Evolutionary conservation across 2,797 vertebrate species (phyloP).

Genomic region (Masticophis lateralis): DNA sequence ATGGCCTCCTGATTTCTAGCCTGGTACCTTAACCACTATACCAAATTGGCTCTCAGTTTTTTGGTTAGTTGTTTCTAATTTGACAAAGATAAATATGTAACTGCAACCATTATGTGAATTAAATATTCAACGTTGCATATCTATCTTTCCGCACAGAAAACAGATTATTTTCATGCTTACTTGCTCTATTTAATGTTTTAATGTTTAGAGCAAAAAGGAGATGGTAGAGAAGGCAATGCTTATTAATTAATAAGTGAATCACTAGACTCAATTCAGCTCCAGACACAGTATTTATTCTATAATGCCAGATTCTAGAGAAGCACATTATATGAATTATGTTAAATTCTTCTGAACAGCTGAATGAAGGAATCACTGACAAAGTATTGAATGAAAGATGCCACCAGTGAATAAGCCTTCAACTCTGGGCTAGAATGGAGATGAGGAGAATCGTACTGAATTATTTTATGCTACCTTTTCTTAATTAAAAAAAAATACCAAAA

Average conservation of each 20-base stretch:
- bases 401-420: not conserved
- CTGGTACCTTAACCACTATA: not conserved
- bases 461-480: not conserved
- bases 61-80: not conserved
- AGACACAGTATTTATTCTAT: not conserved
- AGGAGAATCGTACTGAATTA: not conserved
- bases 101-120: not conserved
- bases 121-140: not conserved
- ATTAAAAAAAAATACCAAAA: not conserved
- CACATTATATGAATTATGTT: not conserved
- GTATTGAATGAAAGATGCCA: not conserved
- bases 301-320: not conserved
- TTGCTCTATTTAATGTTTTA: not conserved
- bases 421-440: not conserved
- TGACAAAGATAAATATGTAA: conserved; percentile 6
- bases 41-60: not conserved
- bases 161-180: not conserved
- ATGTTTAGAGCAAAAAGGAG: not conserved
- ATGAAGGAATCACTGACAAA: not conserved
- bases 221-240: not conserved
- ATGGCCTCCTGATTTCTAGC: not conserved
- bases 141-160: conserved; percentile 1
- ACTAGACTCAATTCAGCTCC: not conserved
- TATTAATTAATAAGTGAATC: not conserved
- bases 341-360: not conserved